Conservation (phyloP, 2,888 invertebrate species). For the Caenorhabditis becei region DNA sequence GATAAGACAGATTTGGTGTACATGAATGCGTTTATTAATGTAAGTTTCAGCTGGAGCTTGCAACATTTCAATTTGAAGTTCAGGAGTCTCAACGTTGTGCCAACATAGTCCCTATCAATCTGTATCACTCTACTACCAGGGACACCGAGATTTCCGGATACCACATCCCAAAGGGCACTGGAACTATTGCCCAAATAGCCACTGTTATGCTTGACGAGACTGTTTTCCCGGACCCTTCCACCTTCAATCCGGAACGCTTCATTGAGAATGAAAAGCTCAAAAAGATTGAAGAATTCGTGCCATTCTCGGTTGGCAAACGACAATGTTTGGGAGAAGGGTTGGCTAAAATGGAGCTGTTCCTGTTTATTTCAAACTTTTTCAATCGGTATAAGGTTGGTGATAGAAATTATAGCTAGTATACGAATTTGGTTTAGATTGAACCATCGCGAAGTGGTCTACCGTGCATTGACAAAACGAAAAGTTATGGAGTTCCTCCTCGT, state of each 20-base stretch:
- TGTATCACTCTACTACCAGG: conserved; percentile 36
- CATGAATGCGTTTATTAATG: conserved; percentile 66
- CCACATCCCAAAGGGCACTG: conserved; percentile 43
- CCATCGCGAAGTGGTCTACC: conserved; percentile 18
- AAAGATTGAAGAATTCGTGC: conserved; percentile 60
- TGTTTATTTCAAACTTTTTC: conserved; percentile 61
- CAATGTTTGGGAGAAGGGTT: conserved; percentile 63
- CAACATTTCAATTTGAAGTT: too few species aligned
- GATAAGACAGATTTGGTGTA: conserved; percentile 62
- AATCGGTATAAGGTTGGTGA: conserved; percentile 48
- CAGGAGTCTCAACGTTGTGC: conserved; percentile 63
- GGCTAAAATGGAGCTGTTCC: conserved; percentile 64
- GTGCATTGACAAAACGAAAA: conserved; percentile 16
- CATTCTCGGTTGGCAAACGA: conserved; percentile 65
- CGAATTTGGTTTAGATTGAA: background rate
- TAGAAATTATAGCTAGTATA: background rate
- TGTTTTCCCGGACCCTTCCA: conserved; percentile 36
- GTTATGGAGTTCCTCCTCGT: conserved; percentile 19
- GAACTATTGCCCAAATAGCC: conserved; percentile 62
- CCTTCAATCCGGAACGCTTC: conserved; percentile 53
- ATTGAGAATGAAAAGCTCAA: conserved; percentile 45
- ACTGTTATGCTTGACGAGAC: conserved; percentile 61
- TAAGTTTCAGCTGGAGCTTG: too few species aligned
- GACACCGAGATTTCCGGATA: conserved; percentile 46
- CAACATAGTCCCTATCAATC: conserved; percentile 62